These are phyloP conservation scores for Andrena bucephala DNA, from an alignment of 2,888 invertebrate species.

Conservation along the genomic window DNA sequence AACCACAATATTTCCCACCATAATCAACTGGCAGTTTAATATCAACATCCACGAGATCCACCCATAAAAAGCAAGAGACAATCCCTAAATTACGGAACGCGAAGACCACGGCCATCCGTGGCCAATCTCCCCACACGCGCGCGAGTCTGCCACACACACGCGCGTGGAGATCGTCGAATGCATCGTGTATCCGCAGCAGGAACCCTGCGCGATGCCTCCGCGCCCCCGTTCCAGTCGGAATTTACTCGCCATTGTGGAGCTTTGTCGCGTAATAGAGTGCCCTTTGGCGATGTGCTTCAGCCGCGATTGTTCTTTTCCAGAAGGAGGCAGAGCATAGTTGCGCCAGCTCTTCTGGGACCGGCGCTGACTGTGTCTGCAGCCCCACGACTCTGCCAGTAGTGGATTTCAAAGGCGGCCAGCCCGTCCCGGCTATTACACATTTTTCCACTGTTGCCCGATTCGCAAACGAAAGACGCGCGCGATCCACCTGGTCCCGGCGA, in stretches of 20 bases:
- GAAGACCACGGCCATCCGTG: background rate
- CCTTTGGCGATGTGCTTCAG: constrained; percentile 59
- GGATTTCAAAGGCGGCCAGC: constrained; percentile 65
- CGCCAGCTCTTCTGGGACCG: background rate
- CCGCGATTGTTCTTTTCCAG: constrained; percentile 53
- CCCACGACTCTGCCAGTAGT: constrained; percentile 24
- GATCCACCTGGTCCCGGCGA: constrained; percentile 11
- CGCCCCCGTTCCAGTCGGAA: constrained; percentile 30
- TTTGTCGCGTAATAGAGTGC: constrained; percentile 39
- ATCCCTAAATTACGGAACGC: background rate
- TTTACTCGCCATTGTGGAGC: constrained; percentile 14
- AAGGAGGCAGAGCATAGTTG: constrained; percentile 2
- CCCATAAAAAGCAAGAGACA: background rate
- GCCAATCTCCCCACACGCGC: background rate
- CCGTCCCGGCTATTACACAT: constrained; percentile 50
- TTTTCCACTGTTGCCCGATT: constrained; percentile 57
- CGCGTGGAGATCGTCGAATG: background rate
- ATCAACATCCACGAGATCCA: too few species aligned
- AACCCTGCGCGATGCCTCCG: constrained; percentile 5
- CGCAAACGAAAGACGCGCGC: constrained; percentile 30
- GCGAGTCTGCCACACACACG: background rate
- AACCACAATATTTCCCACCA: too few species aligned
- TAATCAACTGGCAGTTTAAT: too few species aligned
- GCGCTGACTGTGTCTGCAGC: background rate
- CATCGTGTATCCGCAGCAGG: background rate